phyloP scores from a whole-genome alignment of 2,113 vertebrate genomes.

The Hippocampus comes region DNA sequence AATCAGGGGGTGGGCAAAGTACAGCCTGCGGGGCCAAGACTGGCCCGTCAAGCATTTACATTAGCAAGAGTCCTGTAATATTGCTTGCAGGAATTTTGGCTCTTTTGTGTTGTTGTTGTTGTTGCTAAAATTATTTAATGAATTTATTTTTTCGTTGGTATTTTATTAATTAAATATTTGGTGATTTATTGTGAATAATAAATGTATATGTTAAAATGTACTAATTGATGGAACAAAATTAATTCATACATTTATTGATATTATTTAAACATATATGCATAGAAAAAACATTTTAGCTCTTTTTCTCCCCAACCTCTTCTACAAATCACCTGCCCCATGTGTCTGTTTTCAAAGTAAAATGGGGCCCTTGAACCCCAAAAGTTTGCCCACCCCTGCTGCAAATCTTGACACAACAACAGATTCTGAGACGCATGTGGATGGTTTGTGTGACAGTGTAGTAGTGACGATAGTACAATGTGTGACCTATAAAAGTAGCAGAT shows the following conservation, averaged over 20 bases:
- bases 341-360: neutral
- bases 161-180: neutral
- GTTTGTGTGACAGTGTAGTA: constrained; percentile 41
- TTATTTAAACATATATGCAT: neutral
- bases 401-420: constrained; percentile 16
- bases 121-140: neutral
- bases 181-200: neutral
- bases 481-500: constrained; percentile 24
- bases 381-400: neutral
- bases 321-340: no score
- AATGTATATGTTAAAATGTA: neutral
- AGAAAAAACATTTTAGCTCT: neutral
- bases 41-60: neutral
- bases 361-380: neutral
- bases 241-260: neutral
- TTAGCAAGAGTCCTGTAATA: neutral
- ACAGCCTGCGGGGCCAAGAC: neutral
- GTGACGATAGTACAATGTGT: constrained; percentile 35
- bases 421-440: constrained; percentile 42
- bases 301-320: no score
- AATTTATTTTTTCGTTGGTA: neutral
- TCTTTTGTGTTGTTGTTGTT: neutral
- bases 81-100: neutral
- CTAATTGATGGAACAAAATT: neutral
- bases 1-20: neutral